These are phyloP conservation scores for Corythucha ciliata DNA, from an alignment of 2,888 invertebrate species.

Conservation along the genomic window DNA sequence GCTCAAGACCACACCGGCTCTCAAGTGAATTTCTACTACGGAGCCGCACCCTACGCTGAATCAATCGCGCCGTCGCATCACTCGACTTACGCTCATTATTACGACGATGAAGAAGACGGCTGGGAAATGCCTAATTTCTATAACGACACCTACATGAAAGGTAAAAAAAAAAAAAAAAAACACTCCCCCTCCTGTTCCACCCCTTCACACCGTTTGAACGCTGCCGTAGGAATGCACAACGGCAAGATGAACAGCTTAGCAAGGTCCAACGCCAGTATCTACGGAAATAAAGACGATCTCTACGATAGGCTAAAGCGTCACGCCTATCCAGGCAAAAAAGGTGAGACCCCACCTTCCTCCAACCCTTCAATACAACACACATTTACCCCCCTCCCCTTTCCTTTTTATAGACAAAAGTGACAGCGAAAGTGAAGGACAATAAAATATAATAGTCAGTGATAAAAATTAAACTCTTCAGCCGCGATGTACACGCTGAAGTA, in stretches of 20 bases:
- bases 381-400: constrained; percentile 29
- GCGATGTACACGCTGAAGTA: background rate
- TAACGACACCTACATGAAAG: constrained; percentile 93
- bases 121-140: constrained; percentile 98
- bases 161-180: constrained; percentile 44
- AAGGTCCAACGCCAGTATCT: constrained; percentile 85
- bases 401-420: constrained; percentile 76
- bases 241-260: constrained; percentile 88
- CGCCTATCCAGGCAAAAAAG: constrained; percentile 92
- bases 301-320: constrained; percentile 91
- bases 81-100: constrained; percentile 90
- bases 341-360: constrained; percentile 45
- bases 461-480: background rate
- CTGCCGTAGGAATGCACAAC: constrained; percentile 63
- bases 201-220: constrained; percentile 2
- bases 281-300: constrained; percentile 89
- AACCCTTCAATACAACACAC: background rate
- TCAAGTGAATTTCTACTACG: constrained; percentile 93
- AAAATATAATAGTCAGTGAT: constrained; percentile 36
- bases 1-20: constrained; percentile 78
- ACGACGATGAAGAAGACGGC: constrained; percentile 90
- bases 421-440: constrained; percentile 90
- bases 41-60: constrained; percentile 89
- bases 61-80: constrained; percentile 92
- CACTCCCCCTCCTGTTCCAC: too few species aligned